Conservation (phyloP, 2,797 vertebrate species). For the Xenentodon cancila region DNA sequence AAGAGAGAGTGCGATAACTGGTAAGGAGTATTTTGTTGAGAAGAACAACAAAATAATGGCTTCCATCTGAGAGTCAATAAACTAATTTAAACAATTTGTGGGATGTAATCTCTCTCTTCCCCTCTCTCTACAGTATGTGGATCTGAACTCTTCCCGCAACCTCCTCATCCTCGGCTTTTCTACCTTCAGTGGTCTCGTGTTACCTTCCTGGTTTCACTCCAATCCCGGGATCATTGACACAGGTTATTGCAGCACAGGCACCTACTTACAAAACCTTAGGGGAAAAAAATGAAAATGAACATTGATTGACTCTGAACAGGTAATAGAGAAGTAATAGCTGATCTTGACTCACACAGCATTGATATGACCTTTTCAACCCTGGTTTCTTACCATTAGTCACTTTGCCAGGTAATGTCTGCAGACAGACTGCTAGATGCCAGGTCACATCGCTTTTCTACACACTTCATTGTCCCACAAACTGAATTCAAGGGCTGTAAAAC, state of each 20-base stretch:
- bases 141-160: constrained; percentile 86
- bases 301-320: no score
- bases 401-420: no score
- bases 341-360: no score
- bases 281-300: no score
- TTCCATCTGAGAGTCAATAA: constrained; percentile 33
- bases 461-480: no score
- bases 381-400: no score
- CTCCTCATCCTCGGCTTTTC: constrained; percentile 85
- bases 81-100: constrained; percentile 23
- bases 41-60: constrained; percentile 22
- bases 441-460: no score
- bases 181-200: constrained; percentile 83
- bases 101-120: background rate
- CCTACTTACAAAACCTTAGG: no score
- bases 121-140: constrained; percentile 75
- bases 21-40: background rate
- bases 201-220: constrained; percentile 84
- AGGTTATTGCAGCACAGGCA: constrained; percentile 55
- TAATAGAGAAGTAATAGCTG: no score
- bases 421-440: no score
- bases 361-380: no score
- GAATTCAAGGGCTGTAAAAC: no score
- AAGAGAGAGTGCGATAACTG: background rate
- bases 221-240: constrained; percentile 82